Percentiles rank a stretch among this genome's conserved stretches.
Conservation (phyloP, 2,797 vertebrate genomes). For the Sparus aurata region DNA sequence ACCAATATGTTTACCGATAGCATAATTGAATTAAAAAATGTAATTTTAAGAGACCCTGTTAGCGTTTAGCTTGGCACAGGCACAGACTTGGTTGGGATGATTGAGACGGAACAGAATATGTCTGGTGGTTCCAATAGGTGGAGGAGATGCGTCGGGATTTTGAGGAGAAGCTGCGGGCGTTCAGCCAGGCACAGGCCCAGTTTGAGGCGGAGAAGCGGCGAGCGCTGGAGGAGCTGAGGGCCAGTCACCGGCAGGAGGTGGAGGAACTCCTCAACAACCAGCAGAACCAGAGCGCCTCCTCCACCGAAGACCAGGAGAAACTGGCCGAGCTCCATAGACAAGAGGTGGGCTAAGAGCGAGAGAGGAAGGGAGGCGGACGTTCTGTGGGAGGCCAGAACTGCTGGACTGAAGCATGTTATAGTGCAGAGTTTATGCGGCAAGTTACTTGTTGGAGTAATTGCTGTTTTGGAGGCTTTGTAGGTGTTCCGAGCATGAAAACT, state of each 20-base stretch:
- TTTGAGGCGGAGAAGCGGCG: conserved; percentile 95
- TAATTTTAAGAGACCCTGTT: conserved; percentile 87
- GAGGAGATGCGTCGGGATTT: conserved; percentile 98
- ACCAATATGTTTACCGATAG: not conserved
- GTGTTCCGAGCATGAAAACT: conserved; percentile 4
- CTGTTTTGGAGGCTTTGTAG: conserved; percentile 32
- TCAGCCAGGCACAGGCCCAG: conserved; percentile 93
- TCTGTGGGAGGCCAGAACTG: not conserved
- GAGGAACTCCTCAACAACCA: conserved; percentile 94
- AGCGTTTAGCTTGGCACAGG: conserved; percentile 87
- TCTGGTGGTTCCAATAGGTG: conserved; percentile 85
- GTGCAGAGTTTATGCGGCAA: conserved; percentile 29
- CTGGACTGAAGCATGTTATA: conserved; percentile 17
- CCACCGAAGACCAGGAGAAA: conserved; percentile 93
- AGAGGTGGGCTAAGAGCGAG: conserved; percentile 75
- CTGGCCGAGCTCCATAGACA: conserved; percentile 89
- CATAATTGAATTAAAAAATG: not conserved
- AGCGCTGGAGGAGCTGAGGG: conserved; percentile 92
- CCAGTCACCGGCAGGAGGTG: conserved; percentile 91
- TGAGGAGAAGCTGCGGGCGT: conserved; percentile 93
- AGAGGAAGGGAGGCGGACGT: conserved; percentile 33
- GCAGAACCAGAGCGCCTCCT: conserved; percentile 91
- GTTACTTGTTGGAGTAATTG: conserved; percentile 49
- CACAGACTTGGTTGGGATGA: conserved; percentile 80
- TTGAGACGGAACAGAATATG: conserved; percentile 54